Conservation (phyloP, 2,888 invertebrate species). For the Litoditis marina region DNA sequence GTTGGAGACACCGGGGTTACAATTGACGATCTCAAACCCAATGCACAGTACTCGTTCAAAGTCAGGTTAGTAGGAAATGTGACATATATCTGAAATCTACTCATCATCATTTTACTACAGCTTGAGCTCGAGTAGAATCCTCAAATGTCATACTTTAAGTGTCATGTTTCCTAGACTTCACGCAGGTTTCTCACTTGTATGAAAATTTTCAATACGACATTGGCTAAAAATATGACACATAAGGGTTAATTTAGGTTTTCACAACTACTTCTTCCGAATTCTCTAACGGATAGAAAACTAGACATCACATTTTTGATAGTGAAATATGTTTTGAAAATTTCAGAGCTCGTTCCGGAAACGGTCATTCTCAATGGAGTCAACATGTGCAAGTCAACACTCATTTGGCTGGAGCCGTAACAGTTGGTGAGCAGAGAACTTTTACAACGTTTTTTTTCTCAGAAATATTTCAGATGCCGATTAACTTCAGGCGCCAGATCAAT, state of each 20-base stretch:
- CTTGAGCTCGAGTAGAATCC: too few species aligned
- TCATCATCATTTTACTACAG: background rate
- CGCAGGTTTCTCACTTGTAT: too few species aligned
- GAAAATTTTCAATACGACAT: too few species aligned
- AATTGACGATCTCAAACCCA: slow-evolving; percentile 40
- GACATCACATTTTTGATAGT: too few species aligned
- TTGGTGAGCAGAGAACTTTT: background rate
- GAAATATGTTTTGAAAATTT: too few species aligned
- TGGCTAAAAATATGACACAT: too few species aligned
- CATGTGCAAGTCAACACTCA: slow-evolving; percentile 40
- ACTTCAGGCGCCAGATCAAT: too few species aligned
- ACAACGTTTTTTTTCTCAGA: slow-evolving; percentile 6
- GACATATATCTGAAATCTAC: background rate
- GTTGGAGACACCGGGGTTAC: slow-evolving; percentile 44
- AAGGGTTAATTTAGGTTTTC: too few species aligned
- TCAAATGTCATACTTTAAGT: too few species aligned
- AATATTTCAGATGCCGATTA: background rate
- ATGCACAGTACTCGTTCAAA: slow-evolving; percentile 48
- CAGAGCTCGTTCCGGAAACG: slow-evolving; percentile 56
- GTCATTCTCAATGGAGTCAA: slow-evolving; percentile 58
- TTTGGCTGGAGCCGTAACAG: slow-evolving; percentile 14
- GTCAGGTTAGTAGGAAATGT: slow-evolving; percentile 19
- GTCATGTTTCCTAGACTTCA: too few species aligned
- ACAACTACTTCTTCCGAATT: too few species aligned
- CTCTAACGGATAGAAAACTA: too few species aligned